Evolutionary conservation across 2,888 invertebrate genomes (phyloP), one percentile per base, ranked within the genome.

Genomic region (Diaprepes abbreviatus): DNA sequence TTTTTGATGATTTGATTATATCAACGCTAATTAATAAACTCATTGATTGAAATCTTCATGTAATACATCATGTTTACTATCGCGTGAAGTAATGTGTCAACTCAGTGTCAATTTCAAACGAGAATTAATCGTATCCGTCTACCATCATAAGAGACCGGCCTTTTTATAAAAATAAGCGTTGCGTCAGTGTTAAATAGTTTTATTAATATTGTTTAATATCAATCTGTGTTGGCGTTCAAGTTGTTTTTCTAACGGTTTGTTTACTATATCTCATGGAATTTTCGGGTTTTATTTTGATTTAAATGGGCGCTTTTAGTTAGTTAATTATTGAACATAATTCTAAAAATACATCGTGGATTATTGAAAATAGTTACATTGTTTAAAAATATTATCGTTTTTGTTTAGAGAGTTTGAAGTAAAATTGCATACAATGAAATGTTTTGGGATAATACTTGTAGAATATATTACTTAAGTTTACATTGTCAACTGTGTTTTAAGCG

Each of bases 141-240:
- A 14, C 1, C 28, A 7, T 28, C 12, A 28, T n/a, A 28, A 50
- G 28, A 24, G 48, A 16, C 10, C 48, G 48, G 24, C 5, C 12
- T 50, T 28, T 50, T 28, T 50, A 28, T 50, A 50, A 50, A 50
- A 50, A 50, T 50, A 50, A 50, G 28, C 12, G 28, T 50, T 24
- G 28, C 48, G 48, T 50, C 48, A 50, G 28, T 50, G 48, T 12
- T 50, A 50, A 50, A 50, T 50, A 10, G 10, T 50, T 50, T 50
- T 50, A 50, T 50, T 50, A 50, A 50, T 50, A 50, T 28, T 50
- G 48, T 50, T 50, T 50, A 50, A 50, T 50, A 50, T 50, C 48
- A 28, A 2, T 50, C 28, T 28, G 48, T 28, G 48, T 50, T 50
- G 48, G 48, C 48, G 48, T 50, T 50, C 28, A 7, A 21, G 24